These are phyloP conservation scores for Nebria brevicollis DNA, from an alignment of 2,888 invertebrate genomes.

Conservation along the genomic window DNA sequence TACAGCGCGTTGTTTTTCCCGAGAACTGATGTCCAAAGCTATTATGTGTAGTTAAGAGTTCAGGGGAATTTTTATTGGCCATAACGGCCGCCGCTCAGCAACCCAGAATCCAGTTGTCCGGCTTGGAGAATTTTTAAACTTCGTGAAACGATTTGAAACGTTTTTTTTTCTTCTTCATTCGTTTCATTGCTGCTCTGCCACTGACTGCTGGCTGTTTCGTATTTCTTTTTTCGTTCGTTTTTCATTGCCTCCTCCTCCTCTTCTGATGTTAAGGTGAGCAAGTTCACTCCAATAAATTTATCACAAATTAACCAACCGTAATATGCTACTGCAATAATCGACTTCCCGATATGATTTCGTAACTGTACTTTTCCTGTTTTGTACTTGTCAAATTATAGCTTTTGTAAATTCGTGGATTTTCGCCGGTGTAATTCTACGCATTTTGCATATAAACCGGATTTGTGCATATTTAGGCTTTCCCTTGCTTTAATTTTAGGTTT, in stretches of 20 bases:
- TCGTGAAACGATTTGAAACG: background rate
- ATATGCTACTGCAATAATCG: background rate
- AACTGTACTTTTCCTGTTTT: background rate
- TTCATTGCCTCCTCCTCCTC: too few relatives aligned
- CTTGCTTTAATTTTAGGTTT: background rate
- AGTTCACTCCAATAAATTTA: background rate
- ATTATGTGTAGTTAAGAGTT: constrained; percentile 42
- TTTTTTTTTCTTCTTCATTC: background rate
- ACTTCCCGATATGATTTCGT: background rate
- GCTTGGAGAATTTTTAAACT: background rate
- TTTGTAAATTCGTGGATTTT: background rate
- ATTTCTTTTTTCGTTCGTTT: background rate
- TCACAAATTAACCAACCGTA: background rate
- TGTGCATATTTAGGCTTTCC: background rate
- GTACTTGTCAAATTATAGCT: background rate
- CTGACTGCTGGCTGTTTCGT: background rate
- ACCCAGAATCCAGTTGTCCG: constrained; percentile 28
- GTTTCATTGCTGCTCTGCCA: background rate
- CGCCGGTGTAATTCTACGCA: background rate
- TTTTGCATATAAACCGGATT: background rate
- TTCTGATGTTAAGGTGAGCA: background rate
- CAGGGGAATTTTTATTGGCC: constrained; percentile 40
- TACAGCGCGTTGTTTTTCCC: constrained; percentile 25
- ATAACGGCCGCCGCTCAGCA: constrained; percentile 28
- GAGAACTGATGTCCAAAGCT: constrained; percentile 31